A percentile compares a stretch with the other conserved stretches of the same genome.
Evolutionary conservation across 2,113 vertebrate genomes (phyloP).

Genomic region (Pavo muticus): DNA sequence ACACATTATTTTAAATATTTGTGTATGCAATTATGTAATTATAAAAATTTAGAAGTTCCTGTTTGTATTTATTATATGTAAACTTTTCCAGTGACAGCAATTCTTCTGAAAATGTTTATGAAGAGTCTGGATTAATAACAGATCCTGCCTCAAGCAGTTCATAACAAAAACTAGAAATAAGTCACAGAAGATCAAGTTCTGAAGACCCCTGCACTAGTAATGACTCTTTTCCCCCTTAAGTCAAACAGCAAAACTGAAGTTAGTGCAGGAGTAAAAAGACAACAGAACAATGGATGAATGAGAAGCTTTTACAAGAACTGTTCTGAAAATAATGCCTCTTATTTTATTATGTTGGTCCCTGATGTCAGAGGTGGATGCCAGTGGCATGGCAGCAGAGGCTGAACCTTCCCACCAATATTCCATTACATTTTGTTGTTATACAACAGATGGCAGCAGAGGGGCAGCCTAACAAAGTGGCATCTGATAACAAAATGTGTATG

Average conservation of each 20-base stretch:
- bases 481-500: too few relatives aligned
- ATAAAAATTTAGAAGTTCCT: neutral
- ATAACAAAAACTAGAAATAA: neutral
- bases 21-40: neutral
- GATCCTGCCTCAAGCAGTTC: neutral
- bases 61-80: neutral
- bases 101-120: neutral
- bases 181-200: neutral
- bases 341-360: too few relatives aligned
- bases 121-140: neutral
- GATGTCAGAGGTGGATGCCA: too few relatives aligned
- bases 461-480: too few relatives aligned
- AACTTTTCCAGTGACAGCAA: neutral
- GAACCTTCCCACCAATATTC: too few relatives aligned
- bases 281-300: neutral
- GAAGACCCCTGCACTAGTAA: neutral
- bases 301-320: neutral
- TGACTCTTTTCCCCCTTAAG: neutral
- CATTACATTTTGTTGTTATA: too few relatives aligned
- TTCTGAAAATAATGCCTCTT: too few relatives aligned
- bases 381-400: too few relatives aligned
- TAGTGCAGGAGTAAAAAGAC: neutral
- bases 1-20: neutral
- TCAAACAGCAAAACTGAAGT: neutral
- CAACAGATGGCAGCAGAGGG: too few relatives aligned